Evolutionary conservation across 2,113 vertebrate genomes (phyloP).

Genomic region (Mirounga angustirostris): DNA sequence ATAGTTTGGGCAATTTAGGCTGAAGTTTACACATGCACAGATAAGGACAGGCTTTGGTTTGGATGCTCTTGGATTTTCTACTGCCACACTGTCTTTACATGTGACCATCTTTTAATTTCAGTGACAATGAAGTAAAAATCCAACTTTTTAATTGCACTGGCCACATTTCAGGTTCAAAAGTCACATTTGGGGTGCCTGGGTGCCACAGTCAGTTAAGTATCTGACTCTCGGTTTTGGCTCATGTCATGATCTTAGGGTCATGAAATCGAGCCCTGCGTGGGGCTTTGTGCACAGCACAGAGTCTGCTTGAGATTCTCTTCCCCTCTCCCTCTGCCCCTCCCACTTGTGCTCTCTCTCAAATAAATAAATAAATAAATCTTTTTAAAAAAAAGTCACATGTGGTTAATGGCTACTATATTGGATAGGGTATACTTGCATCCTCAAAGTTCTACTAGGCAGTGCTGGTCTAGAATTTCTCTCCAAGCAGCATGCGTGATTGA

Average conservation of each 20-base stretch:
- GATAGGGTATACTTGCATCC: background rate
- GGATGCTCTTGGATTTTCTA: background rate
- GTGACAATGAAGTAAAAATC: background rate
- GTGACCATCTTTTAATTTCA: background rate
- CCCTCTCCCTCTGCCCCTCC: background rate
- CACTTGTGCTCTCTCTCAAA: background rate
- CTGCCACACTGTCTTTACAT: background rate
- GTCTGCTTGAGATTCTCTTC: background rate
- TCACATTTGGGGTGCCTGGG: background rate
- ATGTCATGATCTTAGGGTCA: background rate
- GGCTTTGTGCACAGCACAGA: background rate
- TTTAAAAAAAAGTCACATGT: background rate
- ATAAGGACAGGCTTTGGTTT: background rate
- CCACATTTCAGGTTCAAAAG: background rate
- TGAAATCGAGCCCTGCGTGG: background rate
- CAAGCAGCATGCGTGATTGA: background rate
- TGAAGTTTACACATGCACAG: background rate
- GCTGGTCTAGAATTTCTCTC: background rate
- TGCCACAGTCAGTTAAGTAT: background rate
- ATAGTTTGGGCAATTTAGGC: background rate
- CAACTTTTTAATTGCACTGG: background rate
- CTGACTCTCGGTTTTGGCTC: background rate
- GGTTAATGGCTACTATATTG: background rate
- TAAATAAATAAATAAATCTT: background rate
- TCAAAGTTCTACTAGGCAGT: background rate